Evolutionary conservation across 2,797 vertebrate species (phyloP).

Genomic region (Cichlasoma orientale): DNA sequence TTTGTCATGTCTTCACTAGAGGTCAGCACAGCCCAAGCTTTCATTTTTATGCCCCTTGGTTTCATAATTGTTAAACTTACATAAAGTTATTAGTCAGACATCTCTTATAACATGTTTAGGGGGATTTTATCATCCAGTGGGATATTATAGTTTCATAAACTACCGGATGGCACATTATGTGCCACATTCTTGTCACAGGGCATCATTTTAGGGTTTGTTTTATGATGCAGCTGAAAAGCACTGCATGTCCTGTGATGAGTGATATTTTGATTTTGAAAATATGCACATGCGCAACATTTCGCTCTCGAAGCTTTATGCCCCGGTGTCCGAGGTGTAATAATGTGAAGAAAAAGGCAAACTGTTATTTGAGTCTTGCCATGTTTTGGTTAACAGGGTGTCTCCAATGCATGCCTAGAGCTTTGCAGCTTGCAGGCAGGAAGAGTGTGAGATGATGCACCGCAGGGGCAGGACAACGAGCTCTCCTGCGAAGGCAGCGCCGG

Average conservation of each 20-base stretch:
- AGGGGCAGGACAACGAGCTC: conserved; percentile 10
- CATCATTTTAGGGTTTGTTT: not conserved
- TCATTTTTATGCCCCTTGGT: not conserved
- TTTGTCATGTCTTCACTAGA: conserved; percentile 41
- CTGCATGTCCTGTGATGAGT: not conserved
- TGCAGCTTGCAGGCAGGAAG: not conserved
- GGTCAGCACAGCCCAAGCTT: conserved; percentile 38
- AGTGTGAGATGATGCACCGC: not conserved
- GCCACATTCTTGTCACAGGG: not conserved
- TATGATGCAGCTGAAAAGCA: not conserved
- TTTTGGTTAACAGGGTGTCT: not conserved
- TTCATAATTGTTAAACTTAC: conserved; percentile 61
- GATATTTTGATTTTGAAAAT: not conserved
- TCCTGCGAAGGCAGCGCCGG: conserved; percentile 27
- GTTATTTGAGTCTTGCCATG: not conserved
- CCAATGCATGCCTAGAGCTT: not conserved
- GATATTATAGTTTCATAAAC: not conserved
- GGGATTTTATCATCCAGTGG: not conserved
- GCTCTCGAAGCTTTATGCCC: not conserved
- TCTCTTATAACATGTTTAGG: conserved; percentile 1
- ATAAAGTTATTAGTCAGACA: conserved; percentile 59
- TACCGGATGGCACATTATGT: not conserved
- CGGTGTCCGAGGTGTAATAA: not conserved
- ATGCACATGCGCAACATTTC: not conserved
- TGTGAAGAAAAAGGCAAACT: not conserved